phyloP scores from a whole-genome alignment of 2,888 invertebrate genomes.

The Drosophila peninsularis region DNA sequence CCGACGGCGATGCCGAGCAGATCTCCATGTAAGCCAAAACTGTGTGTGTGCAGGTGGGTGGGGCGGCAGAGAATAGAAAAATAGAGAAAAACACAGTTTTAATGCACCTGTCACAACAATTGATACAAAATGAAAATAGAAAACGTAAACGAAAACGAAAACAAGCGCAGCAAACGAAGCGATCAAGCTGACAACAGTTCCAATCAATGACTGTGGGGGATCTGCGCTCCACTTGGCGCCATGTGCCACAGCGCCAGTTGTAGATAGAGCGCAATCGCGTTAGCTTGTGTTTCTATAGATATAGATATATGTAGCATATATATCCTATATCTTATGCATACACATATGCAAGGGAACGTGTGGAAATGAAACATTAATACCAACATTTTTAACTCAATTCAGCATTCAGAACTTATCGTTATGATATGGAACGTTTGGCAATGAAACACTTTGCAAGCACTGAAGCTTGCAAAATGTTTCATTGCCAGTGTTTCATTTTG shows the following conservation, averaged over 20 bases:
- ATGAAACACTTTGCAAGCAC: not conserved
- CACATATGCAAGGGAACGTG: not conserved
- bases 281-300: not conserved
- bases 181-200: slow-evolving; percentile 20
- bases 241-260: slow-evolving; percentile 6
- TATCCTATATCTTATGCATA: no score
- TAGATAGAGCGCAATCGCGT: slow-evolving; percentile 1
- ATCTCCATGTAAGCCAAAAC: slow-evolving; percentile 99
- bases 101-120: slow-evolving; percentile 20
- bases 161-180: slow-evolving; percentile 25
- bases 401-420: no score
- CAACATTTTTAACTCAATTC: no score
- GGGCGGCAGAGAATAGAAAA: not conserved
- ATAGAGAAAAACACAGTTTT: not conserved
- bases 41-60: slow-evolving; percentile 81
- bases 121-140: not conserved
- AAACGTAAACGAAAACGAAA: not conserved
- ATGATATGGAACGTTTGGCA: not conserved
- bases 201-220: slow-evolving; percentile 24
- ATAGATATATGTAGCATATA: not conserved
- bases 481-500: no score
- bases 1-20: slow-evolving; percentile 91
- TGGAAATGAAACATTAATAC: not conserved
- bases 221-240: slow-evolving; percentile 22
- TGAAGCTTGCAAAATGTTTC: no score